These are phyloP conservation scores for Hemitrygon akajei DNA, from an alignment of 2,797 vertebrate species.

Conservation along the genomic window DNA sequence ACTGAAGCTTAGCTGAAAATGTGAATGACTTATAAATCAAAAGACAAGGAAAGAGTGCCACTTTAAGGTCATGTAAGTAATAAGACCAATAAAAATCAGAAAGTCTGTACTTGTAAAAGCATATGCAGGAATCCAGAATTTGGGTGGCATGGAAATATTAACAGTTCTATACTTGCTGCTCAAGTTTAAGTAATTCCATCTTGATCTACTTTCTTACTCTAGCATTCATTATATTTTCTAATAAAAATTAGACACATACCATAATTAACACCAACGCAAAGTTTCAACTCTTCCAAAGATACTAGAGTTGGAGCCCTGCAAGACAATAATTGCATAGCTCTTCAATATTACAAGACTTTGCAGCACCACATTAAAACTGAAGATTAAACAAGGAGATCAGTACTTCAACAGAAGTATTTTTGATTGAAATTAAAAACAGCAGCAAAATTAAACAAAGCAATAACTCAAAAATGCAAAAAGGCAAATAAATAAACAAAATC, in stretches of 20 bases:
- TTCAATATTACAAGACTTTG: not conserved
- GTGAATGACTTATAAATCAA: no score
- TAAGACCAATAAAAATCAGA: no score
- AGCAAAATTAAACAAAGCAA: not conserved
- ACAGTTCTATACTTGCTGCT: no score
- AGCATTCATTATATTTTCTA: no score
- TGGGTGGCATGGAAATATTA: no score
- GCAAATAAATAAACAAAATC: not conserved
- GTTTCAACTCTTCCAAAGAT: conserved; percentile 78
- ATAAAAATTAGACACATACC: conserved; percentile 58
- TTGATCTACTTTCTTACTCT: no score
- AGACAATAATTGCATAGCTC: conserved; percentile 27
- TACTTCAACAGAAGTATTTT: not conserved
- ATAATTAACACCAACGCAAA: conserved; percentile 82
- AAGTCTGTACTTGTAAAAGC: no score
- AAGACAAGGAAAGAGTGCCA: no score
- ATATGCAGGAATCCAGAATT: no score
- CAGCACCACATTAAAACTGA: not conserved
- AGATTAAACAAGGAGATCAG: not conserved
- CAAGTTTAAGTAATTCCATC: no score
- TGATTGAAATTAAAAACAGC: not conserved
- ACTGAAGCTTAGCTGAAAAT: no score
- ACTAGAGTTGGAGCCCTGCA: conserved; percentile 82
- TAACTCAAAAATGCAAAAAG: not conserved
- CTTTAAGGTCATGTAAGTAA: no score